Conservation (phyloP, 2,888 invertebrate genomes). For the Lasioglossum villosulum region DNA sequence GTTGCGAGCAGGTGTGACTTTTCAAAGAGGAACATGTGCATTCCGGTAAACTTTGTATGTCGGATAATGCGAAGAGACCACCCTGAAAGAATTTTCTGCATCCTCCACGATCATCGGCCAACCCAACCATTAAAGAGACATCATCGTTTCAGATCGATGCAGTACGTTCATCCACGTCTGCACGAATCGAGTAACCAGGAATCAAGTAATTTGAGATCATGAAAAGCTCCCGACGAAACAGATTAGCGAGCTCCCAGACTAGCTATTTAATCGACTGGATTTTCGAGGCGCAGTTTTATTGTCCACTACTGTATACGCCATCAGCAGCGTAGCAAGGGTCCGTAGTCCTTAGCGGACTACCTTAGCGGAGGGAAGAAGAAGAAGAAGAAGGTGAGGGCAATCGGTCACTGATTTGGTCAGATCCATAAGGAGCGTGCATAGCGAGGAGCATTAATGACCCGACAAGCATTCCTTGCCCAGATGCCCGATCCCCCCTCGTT, state of each 20-base stretch:
- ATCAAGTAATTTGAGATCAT: neutral
- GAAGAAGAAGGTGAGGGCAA: conserved; percentile 72
- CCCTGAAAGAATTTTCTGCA: neutral
- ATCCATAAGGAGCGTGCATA: conserved; percentile 82
- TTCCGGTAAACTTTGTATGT: neutral
- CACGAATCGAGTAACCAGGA: neutral
- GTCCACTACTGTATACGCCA: conserved; percentile 7
- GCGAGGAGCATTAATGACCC: conserved; percentile 83
- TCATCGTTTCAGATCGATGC: neutral
- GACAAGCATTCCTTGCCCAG: conserved; percentile 81
- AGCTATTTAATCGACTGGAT: neutral
- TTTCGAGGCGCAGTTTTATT: conserved; percentile 1
- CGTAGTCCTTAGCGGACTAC: conserved; percentile 57
- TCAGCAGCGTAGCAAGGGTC: neutral
- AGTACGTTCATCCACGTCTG: neutral
- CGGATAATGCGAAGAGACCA: neutral
- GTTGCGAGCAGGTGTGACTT: too few relatives aligned
- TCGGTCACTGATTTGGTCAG: conserved; percentile 83
- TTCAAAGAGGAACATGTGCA: neutral
- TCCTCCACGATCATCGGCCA: neutral
- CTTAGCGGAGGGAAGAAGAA: conserved; percentile 39
- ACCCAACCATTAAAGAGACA: neutral
- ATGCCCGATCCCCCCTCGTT: conserved; percentile 68
- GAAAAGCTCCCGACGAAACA: neutral
- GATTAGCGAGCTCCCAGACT: neutral